These are phyloP conservation scores for Eupithecia vulgata DNA, from an alignment of 2,888 invertebrate genomes.

Conservation along the genomic window DNA sequence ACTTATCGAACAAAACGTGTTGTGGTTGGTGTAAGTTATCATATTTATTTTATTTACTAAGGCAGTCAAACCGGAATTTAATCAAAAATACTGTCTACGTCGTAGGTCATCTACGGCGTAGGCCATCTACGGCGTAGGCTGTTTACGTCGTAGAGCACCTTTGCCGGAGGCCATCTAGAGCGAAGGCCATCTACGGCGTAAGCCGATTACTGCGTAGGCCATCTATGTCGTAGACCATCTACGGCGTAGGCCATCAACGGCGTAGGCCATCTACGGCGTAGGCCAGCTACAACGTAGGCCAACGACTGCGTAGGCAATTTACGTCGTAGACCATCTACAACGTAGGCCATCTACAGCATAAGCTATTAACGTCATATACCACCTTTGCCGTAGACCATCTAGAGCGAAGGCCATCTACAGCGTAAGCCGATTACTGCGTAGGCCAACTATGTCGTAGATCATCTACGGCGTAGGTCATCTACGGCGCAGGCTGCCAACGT, in stretches of 20 bases:
- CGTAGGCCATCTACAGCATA: not conserved
- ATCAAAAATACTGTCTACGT: not conserved
- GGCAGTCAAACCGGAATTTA: not conserved
- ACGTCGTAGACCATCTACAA: not conserved
- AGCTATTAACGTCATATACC: not conserved
- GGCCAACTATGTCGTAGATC: not conserved
- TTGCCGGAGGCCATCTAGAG: slow-evolving; percentile 3
- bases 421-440: no score
- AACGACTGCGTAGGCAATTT: not conserved
- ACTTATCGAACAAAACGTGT: not conserved
- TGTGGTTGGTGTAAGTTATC: not conserved
- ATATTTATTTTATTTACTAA: not conserved
- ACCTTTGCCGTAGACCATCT: slow-evolving; percentile 11
- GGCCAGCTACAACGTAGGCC: not conserved
- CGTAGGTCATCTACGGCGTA: not conserved
- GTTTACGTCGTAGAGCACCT: slow-evolving; percentile 8
- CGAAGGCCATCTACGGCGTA: no score
- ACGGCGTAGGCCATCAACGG: not conserved
- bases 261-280: not conserved
- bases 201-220: no score
- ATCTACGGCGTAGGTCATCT: not conserved
- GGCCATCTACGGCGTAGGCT: not conserved
- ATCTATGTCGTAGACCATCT: not conserved
- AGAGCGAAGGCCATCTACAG: no score
- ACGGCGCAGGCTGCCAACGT: not conserved